Conservation (phyloP, 2,797 vertebrate species). For the Tokudaia tokunoshimensis region DNA sequence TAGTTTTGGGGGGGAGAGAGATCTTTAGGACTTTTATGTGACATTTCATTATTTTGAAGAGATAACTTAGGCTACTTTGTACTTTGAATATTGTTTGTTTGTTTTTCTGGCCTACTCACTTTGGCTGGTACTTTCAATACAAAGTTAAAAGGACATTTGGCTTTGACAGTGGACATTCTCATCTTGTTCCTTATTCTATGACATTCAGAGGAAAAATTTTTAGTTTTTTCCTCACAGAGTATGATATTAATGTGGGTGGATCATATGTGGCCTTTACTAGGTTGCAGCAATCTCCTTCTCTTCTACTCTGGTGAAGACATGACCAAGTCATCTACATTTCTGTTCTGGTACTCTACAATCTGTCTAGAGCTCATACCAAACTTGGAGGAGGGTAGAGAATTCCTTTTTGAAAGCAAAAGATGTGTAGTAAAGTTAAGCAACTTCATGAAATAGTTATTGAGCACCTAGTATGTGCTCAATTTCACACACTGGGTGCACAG, state of each 20-base stretch:
- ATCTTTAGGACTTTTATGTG: slow-evolving; percentile 8
- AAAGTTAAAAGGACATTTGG: neutral
- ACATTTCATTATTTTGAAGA: neutral
- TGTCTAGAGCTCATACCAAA: neutral
- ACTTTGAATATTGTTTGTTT: neutral
- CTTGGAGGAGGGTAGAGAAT: neutral
- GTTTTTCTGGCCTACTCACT: neutral
- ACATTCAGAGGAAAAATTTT: neutral
- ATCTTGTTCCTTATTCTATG: neutral
- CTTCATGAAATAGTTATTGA: neutral
- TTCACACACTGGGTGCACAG: neutral
- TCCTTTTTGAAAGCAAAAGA: neutral
- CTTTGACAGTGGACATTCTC: neutral
- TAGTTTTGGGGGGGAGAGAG: neutral
- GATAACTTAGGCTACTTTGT: neutral
- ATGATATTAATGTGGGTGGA: neutral
- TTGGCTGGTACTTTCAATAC: neutral
- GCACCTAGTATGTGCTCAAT: neutral
- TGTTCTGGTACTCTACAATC: neutral
- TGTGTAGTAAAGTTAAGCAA: neutral
- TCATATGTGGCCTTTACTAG: too few relatives aligned
- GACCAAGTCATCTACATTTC: neutral
- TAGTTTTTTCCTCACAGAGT: neutral
- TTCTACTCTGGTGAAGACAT: neutral
- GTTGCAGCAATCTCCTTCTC: neutral